A percentile compares a stretch with the other conserved stretches of the same genome.
phyloP scores from a whole-genome alignment of 2,113 vertebrate species.

The Pollimyrus isidori region DNA sequence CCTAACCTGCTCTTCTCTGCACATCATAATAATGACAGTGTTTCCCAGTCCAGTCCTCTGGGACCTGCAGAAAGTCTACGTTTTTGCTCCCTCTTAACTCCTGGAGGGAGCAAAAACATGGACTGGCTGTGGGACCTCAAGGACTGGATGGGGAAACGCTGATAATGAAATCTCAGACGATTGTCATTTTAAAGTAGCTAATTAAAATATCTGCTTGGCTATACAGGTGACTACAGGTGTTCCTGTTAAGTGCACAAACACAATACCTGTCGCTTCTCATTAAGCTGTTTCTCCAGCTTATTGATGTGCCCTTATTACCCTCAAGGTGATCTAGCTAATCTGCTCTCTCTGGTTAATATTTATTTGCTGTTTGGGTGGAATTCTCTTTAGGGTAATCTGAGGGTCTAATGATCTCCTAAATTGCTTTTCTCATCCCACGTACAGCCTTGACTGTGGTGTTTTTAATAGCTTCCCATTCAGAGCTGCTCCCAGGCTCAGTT shows the following conservation, averaged over 20 bases:
- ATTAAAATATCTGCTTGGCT: background rate
- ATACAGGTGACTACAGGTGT: background rate
- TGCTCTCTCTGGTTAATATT: background rate
- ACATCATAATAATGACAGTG: background rate
- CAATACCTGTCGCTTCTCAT: background rate
- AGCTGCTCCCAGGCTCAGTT: background rate
- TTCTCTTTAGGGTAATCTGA: background rate
- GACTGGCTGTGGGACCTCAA: no score
- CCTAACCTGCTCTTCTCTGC: background rate
- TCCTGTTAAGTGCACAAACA: background rate
- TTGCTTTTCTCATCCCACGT: background rate
- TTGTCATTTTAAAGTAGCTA: background rate
- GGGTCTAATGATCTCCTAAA: constrained; percentile 6
- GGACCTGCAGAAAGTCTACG: no score
- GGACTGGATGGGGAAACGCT: no score
- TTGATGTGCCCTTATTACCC: background rate
- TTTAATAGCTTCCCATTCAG: constrained; percentile 6
- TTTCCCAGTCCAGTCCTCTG: no score
- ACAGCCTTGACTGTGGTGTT: background rate
- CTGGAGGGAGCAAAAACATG: no score
- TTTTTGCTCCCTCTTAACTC: no score
- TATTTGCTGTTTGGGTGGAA: constrained; percentile 5
- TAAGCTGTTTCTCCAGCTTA: background rate
- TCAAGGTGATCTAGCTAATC: background rate
- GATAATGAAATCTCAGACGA: background rate